phyloP scores from a whole-genome alignment of 2,113 vertebrate genomes.

The Mus pahari region DNA sequence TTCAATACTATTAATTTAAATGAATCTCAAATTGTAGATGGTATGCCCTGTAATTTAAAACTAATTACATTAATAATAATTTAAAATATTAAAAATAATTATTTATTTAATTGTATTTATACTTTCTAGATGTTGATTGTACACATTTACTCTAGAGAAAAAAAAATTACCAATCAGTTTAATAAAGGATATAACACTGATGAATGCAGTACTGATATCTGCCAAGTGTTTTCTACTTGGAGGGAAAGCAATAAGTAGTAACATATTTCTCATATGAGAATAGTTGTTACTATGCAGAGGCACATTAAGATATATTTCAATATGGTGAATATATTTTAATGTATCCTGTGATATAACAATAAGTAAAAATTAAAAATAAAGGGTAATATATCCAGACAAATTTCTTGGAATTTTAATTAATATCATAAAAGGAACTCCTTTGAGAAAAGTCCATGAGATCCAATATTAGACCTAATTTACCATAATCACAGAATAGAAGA shows the following conservation, averaged over 20 bases:
- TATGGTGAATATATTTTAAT: not conserved
- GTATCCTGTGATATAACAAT: not conserved
- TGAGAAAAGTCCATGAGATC: not conserved
- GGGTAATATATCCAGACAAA: not conserved
- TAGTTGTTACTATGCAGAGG: not conserved
- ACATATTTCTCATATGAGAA: not conserved
- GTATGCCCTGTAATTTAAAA: not conserved
- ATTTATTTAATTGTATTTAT: not conserved
- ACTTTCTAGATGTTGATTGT: not conserved
- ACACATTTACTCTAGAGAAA: not conserved
- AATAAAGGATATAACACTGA: not conserved
- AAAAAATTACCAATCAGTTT: not conserved
- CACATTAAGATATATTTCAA: not conserved
- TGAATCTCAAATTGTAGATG: not conserved
- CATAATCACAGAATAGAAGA: not conserved
- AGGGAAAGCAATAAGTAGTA: not conserved
- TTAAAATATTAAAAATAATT: not conserved
- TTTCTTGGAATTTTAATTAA: not conserved
- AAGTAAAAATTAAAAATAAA: not conserved
- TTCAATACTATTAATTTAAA: not conserved
- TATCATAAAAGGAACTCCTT: not conserved
- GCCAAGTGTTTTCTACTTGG: not conserved
- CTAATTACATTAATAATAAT: not conserved
- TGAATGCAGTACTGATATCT: not conserved
- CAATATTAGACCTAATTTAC: not conserved